These are phyloP conservation scores for Troides oblongomaculatus DNA, from an alignment of 2,888 invertebrate genomes.

Conservation along the genomic window DNA sequence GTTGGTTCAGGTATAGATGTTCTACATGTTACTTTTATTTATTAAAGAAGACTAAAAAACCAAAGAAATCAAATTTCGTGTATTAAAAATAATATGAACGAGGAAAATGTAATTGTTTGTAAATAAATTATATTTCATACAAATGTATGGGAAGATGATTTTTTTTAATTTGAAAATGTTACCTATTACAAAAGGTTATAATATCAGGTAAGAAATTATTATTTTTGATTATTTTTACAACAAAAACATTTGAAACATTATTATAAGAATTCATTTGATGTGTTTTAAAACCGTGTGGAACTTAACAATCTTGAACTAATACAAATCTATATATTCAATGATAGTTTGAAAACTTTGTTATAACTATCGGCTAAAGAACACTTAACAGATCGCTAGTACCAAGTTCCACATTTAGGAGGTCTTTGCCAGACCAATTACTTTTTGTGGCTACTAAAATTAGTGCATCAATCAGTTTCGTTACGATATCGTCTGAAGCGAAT, in stretches of 20 bases:
- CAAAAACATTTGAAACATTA: not conserved
- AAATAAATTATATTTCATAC: no score
- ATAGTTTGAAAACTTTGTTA: not conserved
- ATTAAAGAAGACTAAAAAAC: no score
- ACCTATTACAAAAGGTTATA: no score
- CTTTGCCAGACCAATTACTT: constrained; percentile 16
- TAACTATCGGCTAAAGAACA: constrained; percentile 6
- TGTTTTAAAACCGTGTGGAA: not conserved
- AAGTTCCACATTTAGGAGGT: constrained; percentile 20
- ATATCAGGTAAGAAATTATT: no score
- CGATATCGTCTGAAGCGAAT: constrained; percentile 24
- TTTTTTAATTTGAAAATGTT: no score
- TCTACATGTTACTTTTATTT: no score
- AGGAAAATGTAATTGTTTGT: no score
- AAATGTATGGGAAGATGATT: no score
- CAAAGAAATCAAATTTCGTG: no score
- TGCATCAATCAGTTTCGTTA: constrained; percentile 28
- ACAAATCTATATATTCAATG: not conserved
- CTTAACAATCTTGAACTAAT: not conserved
- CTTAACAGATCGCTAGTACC: constrained; percentile 17
- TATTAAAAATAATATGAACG: no score
- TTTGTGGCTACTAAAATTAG: constrained; percentile 28
- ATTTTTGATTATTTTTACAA: no score
- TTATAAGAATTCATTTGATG: not conserved
- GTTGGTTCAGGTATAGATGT: no score